phyloP scores from a whole-genome alignment of 1,140 invertebrate species.

The Zaprionus camerounensis region DNA sequence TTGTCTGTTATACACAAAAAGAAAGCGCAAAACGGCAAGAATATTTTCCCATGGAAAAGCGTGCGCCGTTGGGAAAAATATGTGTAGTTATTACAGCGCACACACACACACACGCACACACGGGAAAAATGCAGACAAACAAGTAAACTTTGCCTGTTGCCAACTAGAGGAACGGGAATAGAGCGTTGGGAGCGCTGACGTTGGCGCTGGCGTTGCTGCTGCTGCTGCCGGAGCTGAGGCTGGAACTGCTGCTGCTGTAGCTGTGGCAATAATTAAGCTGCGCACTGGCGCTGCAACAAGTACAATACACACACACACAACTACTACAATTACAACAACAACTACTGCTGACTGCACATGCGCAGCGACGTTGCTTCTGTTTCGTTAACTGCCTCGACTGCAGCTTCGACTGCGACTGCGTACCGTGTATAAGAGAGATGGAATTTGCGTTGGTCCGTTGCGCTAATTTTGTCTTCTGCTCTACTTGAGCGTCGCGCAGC shows the following conservation, averaged over 20 bases:
- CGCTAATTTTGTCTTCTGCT: conserved; percentile 44
- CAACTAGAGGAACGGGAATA: conserved; percentile 35
- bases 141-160: conserved; percentile 58
- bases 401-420: conserved; percentile 25
- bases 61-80: conserved; percentile 29
- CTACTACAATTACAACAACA: conserved; percentile 17
- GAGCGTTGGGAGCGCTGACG: conserved; percentile 13
- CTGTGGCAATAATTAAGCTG: conserved; percentile 68
- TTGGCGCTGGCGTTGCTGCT: neutral
- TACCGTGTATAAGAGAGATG: neutral
- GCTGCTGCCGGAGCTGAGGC: neutral
- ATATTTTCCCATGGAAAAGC: conserved; percentile 76
- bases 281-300: conserved; percentile 50
- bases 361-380: conserved; percentile 38
- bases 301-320: conserved; percentile 39
- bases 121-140: conserved; percentile 78
- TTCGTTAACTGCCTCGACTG: conserved; percentile 8
- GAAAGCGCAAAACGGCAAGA: conserved; percentile 68
- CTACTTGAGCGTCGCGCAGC: conserved; percentile 73
- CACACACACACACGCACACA: conserved; percentile 17
- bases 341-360: conserved; percentile 33
- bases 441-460: conserved; percentile 4
- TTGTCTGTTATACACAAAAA: conserved; percentile 68
- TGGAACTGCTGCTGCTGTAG: conserved; percentile 6
- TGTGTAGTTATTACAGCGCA: conserved; percentile 30